Percentiles rank a stretch among this genome's conserved stretches.
These are phyloP conservation scores for Entelurus aequoreus DNA, from an alignment of 2,113 vertebrate species.

Conservation along the genomic window DNA sequence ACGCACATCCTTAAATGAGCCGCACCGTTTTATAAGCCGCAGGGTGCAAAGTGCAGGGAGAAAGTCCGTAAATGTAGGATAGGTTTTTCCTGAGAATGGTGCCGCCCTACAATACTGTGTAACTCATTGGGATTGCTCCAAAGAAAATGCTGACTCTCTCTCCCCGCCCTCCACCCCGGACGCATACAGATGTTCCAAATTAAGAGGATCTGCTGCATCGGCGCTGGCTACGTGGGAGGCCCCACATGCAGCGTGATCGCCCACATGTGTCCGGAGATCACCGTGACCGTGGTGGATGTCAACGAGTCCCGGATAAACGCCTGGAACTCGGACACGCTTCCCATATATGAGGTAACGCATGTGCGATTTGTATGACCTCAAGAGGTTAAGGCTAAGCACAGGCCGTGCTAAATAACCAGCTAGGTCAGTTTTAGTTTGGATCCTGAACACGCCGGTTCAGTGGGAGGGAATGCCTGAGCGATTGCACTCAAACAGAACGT, in stretches of 20 bases:
- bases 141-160: not conserved
- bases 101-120: not conserved
- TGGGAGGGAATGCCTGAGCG: not conserved
- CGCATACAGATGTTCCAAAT: constrained; percentile 85
- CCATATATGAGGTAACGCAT: constrained; percentile 90
- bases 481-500: not conserved
- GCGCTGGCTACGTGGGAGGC: constrained; percentile 94
- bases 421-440: not conserved
- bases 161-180: not conserved
- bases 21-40: too few relatives aligned
- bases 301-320: constrained; percentile 92
- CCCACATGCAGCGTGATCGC: constrained; percentile 97
- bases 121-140: not conserved
- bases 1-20: too few relatives aligned
- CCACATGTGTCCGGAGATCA: constrained; percentile 89
- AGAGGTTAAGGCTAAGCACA: not conserved
- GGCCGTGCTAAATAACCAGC: not conserved
- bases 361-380: too few relatives aligned
- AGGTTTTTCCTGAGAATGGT: too few relatives aligned
- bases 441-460: not conserved
- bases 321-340: constrained; percentile 94
- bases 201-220: constrained; percentile 95
- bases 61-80: too few relatives aligned
- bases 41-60: too few relatives aligned
- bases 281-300: constrained; percentile 86